A percentile compares a stretch with the other conserved stretches of the same genome.
Evolutionary conservation across 2,888 invertebrate species (phyloP).

Genomic region (Saturnia japonica): DNA sequence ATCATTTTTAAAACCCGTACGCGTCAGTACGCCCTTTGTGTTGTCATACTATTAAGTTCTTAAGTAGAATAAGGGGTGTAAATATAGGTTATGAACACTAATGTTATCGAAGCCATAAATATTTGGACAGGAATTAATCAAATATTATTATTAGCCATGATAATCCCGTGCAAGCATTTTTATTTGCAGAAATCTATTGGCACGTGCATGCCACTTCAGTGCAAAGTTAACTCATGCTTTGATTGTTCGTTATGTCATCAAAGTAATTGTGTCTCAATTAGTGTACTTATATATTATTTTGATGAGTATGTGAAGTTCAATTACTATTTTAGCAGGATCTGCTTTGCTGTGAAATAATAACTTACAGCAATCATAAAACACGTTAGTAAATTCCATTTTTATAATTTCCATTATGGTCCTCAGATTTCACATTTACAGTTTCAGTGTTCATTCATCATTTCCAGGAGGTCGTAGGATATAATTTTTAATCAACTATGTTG

Average conservation of each 20-base stretch:
- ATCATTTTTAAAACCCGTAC: constrained; percentile 37
- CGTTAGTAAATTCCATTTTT: not conserved
- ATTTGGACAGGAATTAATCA: constrained; percentile 16
- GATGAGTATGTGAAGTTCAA: too few species aligned
- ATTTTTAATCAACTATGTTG: too few species aligned
- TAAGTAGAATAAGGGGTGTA: constrained; percentile 23
- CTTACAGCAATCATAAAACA: not conserved
- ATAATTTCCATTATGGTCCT: too few species aligned
- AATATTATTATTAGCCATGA: constrained; percentile 14
- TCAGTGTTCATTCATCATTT: too few species aligned
- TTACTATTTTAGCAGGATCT: too few species aligned
- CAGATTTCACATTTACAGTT: too few species aligned
- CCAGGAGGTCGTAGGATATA: too few species aligned
- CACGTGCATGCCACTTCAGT: not conserved
- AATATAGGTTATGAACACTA: constrained; percentile 21
- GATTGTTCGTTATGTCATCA: not conserved
- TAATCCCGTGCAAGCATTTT: not conserved
- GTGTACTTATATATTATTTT: too few species aligned
- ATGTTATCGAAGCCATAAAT: constrained; percentile 21
- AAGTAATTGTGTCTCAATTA: not conserved
- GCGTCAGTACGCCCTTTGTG: constrained; percentile 33
- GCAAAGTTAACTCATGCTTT: not conserved
- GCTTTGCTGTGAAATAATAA: too few species aligned
- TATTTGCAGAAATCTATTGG: not conserved
- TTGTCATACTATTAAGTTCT: constrained; percentile 25